phyloP scores from a whole-genome alignment of 2,113 vertebrate genomes.

The Thermophis baileyi region DNA sequence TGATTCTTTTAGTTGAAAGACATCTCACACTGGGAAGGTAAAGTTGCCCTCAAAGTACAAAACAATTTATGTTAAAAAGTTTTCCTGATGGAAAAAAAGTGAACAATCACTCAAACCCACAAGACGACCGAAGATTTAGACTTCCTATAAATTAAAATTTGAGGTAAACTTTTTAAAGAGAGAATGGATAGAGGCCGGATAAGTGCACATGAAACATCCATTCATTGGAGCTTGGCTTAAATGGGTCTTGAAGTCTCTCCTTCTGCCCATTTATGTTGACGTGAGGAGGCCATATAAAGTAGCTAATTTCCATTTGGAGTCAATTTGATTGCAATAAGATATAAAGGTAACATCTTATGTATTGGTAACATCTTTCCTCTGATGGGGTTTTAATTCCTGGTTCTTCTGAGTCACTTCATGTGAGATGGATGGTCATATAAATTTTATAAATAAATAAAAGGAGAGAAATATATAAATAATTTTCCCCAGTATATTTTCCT shows the following conservation, averaged over 20 bases:
- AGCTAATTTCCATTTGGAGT: neutral
- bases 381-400: neutral
- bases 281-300: neutral
- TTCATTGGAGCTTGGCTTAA: neutral
- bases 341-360: neutral
- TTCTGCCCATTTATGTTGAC: neutral
- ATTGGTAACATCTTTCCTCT: neutral
- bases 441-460: neutral
- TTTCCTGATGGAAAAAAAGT: neutral
- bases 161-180: neutral
- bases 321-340: neutral
- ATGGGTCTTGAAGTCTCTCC: neutral
- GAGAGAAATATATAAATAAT: neutral
- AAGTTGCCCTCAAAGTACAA: neutral
- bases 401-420: neutral
- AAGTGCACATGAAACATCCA: neutral
- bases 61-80: neutral
- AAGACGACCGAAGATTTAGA: neutral
- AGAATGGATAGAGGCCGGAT: neutral
- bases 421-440: neutral
- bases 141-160: neutral
- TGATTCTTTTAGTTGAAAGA: slow-evolving; percentile 34
- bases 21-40: neutral
- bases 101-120: neutral
- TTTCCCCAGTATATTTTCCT: neutral